These are phyloP conservation scores for Perizoma flavofasciatum DNA, from an alignment of 2,888 invertebrate species.

Conservation along the genomic window DNA sequence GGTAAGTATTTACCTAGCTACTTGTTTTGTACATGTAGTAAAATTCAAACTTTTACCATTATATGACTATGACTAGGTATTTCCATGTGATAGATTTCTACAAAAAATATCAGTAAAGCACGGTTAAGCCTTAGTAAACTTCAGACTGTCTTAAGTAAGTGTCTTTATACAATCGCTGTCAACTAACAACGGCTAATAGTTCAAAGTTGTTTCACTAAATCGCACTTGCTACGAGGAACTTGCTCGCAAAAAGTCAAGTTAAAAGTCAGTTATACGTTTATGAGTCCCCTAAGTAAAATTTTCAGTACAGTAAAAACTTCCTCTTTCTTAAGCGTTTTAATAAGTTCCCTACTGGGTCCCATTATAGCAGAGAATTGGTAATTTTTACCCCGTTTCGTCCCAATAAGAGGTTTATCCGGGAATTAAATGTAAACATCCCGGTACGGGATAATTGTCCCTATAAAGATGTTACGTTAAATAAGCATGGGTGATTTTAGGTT, in stretches of 20 bases:
- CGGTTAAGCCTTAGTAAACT: neutral
- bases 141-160: neutral
- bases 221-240: slow-evolving; percentile 26
- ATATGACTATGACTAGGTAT: no score
- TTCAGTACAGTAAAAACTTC: slow-evolving; percentile 32
- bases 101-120: no score
- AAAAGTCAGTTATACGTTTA: slow-evolving; percentile 33
- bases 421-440: slow-evolving; percentile 51
- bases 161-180: slow-evolving; percentile 21
- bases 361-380: slow-evolving; percentile 27
- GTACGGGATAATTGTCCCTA: slow-evolving; percentile 25
- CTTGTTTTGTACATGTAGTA: no score
- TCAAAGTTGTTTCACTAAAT: slow-evolving; percentile 29
- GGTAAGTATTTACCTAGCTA: no score
- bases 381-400: slow-evolving; percentile 36
- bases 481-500: slow-evolving; percentile 6
- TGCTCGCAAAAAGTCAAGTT: slow-evolving; percentile 30
- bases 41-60: no score
- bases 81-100: no score
- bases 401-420: slow-evolving; percentile 42
- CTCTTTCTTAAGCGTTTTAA: slow-evolving; percentile 31
- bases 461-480: slow-evolving; percentile 22
- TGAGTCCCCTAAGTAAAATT: slow-evolving; percentile 33
- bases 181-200: slow-evolving; percentile 21
- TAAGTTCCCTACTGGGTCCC: slow-evolving; percentile 29